phyloP scores from a whole-genome alignment of 2,797 vertebrate species.

The Muscicapa comitata region DNA sequence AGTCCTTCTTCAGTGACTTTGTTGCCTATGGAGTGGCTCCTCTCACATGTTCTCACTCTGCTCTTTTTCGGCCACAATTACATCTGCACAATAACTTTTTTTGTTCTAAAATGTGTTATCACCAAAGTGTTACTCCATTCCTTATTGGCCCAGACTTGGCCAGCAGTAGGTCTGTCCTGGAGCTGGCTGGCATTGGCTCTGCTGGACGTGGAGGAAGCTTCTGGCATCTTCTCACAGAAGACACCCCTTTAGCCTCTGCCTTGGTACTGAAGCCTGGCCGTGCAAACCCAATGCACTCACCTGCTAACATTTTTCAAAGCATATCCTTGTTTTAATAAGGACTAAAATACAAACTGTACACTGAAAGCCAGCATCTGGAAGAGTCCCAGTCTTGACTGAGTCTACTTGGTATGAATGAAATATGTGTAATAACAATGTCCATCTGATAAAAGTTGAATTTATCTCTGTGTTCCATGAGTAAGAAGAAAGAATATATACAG shows the following conservation, averaged over 20 bases:
- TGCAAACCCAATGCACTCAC: not conserved
- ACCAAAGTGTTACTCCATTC: not conserved
- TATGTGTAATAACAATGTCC: fast-evolving
- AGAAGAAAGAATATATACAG: not conserved
- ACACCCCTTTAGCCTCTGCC: not conserved
- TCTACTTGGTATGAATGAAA: not conserved
- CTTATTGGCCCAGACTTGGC: fast-evolving
- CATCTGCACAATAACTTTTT: not conserved
- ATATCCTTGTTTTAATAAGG: not conserved
- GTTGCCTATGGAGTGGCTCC: fast-evolving
- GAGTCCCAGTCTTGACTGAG: not conserved
- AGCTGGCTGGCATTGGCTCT: not conserved
- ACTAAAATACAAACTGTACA: not conserved
- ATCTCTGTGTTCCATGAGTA: not conserved
- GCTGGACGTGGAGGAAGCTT: not conserved
- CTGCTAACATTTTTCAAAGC: not conserved
- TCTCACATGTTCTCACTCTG: not conserved
- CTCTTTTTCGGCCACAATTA: not conserved
- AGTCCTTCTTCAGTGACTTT: not conserved
- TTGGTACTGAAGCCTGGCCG: not conserved
- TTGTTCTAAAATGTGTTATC: not conserved
- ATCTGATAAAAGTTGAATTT: not conserved
- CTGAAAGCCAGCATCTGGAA: not conserved
- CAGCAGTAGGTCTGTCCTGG: not conserved
- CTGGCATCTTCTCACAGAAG: not conserved